Conservation (phyloP, 2,797 vertebrate genomes). For the Acanthornis magna region DNA sequence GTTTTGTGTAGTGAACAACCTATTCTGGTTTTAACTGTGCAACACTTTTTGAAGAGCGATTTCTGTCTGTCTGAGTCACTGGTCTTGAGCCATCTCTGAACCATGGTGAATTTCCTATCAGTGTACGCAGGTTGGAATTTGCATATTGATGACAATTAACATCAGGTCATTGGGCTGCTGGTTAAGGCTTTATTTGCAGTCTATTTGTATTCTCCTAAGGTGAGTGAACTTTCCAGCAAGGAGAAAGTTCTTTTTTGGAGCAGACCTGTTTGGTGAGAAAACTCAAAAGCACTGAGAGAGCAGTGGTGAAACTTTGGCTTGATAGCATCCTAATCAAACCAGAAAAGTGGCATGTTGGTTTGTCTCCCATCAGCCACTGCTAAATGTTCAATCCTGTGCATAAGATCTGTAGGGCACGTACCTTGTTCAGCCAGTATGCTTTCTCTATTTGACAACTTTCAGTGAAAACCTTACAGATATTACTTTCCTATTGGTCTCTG, state of each 20-base stretch:
- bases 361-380: not conserved
- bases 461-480: not conserved
- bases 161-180: not conserved
- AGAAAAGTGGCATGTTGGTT: not conserved
- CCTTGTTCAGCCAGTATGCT: not conserved
- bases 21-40: not conserved
- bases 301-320: not conserved
- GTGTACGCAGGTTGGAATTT: not conserved
- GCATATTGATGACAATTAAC: not conserved
- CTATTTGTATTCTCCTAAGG: not conserved
- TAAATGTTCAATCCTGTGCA: not conserved
- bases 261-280: not conserved
- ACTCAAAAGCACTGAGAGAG: not conserved
- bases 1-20: not conserved
- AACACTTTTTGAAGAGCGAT: not conserved
- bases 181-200: not conserved
- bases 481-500: not conserved
- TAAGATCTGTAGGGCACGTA: not conserved
- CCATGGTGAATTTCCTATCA: not conserved
- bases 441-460: not conserved
- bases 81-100: not conserved
- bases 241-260: not conserved
- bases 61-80: not conserved
- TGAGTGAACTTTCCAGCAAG: not conserved
- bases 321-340: conserved; percentile 12